A percentile compares a stretch with the other conserved stretches of the same genome.
These are phyloP conservation scores for Drosophila subobscura DNA, from an alignment of 1,140 invertebrate genomes.

Conservation along the genomic window DNA sequence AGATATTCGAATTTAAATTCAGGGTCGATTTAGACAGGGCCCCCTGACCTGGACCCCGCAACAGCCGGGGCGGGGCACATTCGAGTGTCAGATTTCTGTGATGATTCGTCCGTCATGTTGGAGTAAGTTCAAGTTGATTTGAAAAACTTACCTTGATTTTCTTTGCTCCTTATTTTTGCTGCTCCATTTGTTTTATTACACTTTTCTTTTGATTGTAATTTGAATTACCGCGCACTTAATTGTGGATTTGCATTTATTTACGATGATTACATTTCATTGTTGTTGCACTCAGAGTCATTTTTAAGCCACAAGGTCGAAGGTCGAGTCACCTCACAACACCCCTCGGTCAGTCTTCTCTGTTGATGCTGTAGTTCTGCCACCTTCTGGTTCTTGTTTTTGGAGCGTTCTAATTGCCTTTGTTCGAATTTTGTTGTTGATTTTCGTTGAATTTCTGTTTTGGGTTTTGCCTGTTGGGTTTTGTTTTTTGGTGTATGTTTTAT, in stretches of 20 bases:
- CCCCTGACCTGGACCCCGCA: conserved; percentile 13
- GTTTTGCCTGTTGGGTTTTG: conserved; percentile 24
- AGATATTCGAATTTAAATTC: neutral
- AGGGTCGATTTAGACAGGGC: neutral
- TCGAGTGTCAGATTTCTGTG: no score
- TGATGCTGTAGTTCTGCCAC: no score
- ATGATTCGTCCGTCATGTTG: neutral
- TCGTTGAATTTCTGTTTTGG: conserved; percentile 19
- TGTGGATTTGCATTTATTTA: conserved; percentile 6
- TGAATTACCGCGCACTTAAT: conserved; percentile 25
- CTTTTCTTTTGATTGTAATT: conserved; percentile 6
- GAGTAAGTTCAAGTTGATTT: conserved; percentile 3
- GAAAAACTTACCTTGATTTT: conserved; percentile 21
- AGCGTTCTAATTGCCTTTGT: conserved; percentile 18
- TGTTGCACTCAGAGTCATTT: no score
- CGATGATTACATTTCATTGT: no score
- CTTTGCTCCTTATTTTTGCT: conserved; percentile 14
- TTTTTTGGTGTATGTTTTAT: conserved; percentile 23
- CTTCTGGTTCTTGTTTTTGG: conserved; percentile 2
- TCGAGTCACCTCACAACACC: no score
- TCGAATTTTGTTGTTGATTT: conserved; percentile 34
- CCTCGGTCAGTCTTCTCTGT: no score
- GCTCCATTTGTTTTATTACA: conserved; percentile 14
- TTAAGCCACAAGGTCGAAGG: no score
- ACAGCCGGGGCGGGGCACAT: no score